Evolutionary conservation across 2,888 invertebrate genomes (phyloP), one percentile per base, ranked within the genome.

Genomic region (Clistopyga incitator): DNA sequence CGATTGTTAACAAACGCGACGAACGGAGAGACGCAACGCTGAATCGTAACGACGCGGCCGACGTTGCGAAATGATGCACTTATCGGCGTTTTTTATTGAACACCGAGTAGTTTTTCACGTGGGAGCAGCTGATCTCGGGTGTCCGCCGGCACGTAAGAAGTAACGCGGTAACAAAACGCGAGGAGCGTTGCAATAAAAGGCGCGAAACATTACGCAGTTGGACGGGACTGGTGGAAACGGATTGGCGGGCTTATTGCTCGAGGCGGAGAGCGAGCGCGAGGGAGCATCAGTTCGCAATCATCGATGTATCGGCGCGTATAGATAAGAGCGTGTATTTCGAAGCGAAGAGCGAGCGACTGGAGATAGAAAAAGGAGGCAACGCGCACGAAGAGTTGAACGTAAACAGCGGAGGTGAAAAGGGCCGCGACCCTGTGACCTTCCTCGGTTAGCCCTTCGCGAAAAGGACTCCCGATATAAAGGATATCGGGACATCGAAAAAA

Each of bases 131-230:
- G 54, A 54, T 54, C 3, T 2, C 52, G 23, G 23, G 1, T 23
- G 52, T 54, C 23, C 52, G 52, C 18, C 6, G 18, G 3, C 6
- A 3, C 50, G 1, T 3, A 2, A 2, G 3, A 2, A 2, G 3
- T 50, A 18, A 45, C 47, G 47, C 15, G 20, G 10, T 29, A 13
- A 6, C 15, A n/a, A 59, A n/a, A n/a, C n/a, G n/a, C n/a, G n/a
- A n/a, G n/a, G n/a, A 56, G 50, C 56, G 25, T 56, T 23, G 25
- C 10, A 13, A 56, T 11, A 59, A 59, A 59, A n/a, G 59, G 59
- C 59, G 59, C 59, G 59, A 59, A 59, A 59, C 29, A 8, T 59
- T 59, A 15, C 59, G 59, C 59, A 59, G 29, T 59, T 29, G 25
- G 23, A 29, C 59, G 29, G n/a, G 29, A 0, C n/a, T n/a, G 20